Base-by-base conservation (phyloP, 2,113 vertebrate species). In the Varanus salvator region DNA sequence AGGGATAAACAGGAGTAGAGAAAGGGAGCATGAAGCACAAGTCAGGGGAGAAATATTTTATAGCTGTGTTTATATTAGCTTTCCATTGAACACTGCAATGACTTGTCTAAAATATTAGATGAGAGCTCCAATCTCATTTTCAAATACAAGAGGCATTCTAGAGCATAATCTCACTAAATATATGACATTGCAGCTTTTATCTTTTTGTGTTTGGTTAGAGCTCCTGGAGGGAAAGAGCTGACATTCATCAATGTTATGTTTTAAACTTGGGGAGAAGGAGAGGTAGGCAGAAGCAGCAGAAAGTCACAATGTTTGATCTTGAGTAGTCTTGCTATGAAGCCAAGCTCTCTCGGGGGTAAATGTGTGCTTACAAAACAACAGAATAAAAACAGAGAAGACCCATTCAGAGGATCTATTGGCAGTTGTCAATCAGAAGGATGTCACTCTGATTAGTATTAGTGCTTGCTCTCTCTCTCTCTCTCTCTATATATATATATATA, bases 141-240 rank as follows among this genome's bases (percentile, higher is more conserved):
- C 86, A 82, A 25, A 19, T 0, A 44, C 21, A 82, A 31, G 69
- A 91, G 2, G 6, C 27, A 89, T 85, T 93, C 93, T 87, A 71
- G 90, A 91, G 54, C 71, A 54, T 52, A 52, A 89, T 4, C 0
- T 71, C 54, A 66, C n/a, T 88, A 94, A 90, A 74, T 1, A 54
- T 93, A 68, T 84, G 80, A 38, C 14, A 83, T 52, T 52, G 27
- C 91, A 29, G n/a, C 23, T 85, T 95, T 76, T 76, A 90, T 60
- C 1, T 2, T 38, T 88, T 92, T 92, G 90, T 88, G 8, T 92
- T 95, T 95, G 48, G 82, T 90, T 92, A 94, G 91, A 92, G 27
- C 19, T 88, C 84, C 88, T 77, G 78, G 48, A 87, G 78, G 23
- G 93, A 90, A 91, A 91, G 15, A 93, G 60, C 2, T 91, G 74